Conservation (phyloP, 1,140 invertebrate genomes). For the Ridgeia piscesae region DNA sequence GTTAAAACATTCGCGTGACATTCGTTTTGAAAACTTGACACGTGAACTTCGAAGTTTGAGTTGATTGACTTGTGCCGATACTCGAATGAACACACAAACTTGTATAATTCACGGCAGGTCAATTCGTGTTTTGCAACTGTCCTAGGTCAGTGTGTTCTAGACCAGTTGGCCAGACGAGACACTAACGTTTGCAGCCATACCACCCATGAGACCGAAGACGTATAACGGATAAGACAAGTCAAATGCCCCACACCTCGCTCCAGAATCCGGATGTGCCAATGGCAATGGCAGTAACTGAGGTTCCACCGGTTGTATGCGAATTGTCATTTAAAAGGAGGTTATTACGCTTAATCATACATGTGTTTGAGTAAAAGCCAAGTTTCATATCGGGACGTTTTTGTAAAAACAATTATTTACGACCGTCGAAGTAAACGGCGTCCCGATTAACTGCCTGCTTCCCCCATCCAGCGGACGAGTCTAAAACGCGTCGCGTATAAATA, state of each 20-base stretch:
- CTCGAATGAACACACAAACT: too few species aligned
- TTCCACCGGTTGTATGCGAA: background rate
- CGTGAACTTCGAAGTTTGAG: background rate
- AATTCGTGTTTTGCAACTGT: background rate
- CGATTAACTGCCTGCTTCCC: background rate
- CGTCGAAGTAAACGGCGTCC: background rate
- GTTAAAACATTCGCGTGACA: background rate
- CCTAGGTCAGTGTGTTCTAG: background rate
- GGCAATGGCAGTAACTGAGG: background rate
- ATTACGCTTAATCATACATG: background rate
- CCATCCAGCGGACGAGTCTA: background rate
- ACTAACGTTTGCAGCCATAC: too few species aligned
- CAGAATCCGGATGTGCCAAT: background rate
- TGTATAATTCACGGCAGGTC: too few species aligned
- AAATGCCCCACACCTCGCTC: background rate
- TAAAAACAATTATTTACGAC: background rate
- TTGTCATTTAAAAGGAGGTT: background rate
- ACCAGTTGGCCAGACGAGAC: background rate
- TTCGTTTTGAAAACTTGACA: too few species aligned
- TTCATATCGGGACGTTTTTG: background rate
- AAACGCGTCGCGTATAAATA: background rate
- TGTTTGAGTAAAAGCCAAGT: background rate
- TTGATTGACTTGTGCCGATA: too few species aligned
- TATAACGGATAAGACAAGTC: too few species aligned
- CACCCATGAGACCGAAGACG: too few species aligned